Base-by-base conservation (phyloP, 2,888 invertebrate species). In the Macaria liturata region DNA sequence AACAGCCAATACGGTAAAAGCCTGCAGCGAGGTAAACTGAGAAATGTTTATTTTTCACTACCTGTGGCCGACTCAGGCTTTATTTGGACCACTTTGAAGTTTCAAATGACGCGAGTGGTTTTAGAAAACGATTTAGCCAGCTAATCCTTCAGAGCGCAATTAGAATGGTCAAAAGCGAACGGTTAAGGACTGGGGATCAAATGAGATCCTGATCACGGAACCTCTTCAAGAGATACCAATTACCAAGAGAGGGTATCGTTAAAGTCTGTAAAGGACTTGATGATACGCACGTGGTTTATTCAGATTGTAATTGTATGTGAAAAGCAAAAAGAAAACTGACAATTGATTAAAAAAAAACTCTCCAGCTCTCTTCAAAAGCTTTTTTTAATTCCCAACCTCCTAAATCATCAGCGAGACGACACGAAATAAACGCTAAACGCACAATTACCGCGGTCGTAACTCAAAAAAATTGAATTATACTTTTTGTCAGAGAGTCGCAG, bases 11-110 rank as follows among this genome's bases (percentile, higher is more conserved):
- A 62, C 67, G 48, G 56, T 57, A 64, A 64, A 67, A 67, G 68
- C 65, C 67, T 57, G 61, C 64, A 67, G 61, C 68, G 64, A 67
- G 64, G 69, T 66, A 68, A 73, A 68, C 65, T 65, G 64, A 67
- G 59, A 64, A 67, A 66, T 56, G 61, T 59, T 67, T 64, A 56
- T 66, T 67, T 59, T 61, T 46, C 54, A 54, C 47, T 57, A 52
- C 59, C 59, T 62, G 54, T 49, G 54, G 20, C 20, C 7, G 42
- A 42, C 42, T 9, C 8, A n/a, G 8, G 60, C 54, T 61, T 63
- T 51, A 62, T 59, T 61, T 45, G 52, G 56, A 60, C 49, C 48
- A 54, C 59, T 64, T 61, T 62, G 54, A 66, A 58, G 56, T 64
- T 59, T 49, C 45, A 58, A 63, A 54, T 57, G 57, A 54, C 47